Percentiles rank a stretch among this genome's conserved stretches.
These are phyloP conservation scores for Endomychus coccineus DNA, from an alignment of 2,888 invertebrate species.

Conservation along the genomic window DNA sequence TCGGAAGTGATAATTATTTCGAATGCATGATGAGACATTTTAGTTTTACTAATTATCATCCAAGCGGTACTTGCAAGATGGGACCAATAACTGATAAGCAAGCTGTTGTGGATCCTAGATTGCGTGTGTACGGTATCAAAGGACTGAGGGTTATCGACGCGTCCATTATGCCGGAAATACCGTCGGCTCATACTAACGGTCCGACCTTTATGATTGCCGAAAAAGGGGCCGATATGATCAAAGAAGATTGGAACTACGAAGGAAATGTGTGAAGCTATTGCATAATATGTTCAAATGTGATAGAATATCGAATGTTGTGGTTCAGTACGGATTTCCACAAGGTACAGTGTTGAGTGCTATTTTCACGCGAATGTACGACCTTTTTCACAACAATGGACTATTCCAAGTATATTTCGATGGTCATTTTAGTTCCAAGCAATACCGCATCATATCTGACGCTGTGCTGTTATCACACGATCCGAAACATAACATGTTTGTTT, in stretches of 20 bases:
- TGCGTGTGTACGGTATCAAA: conserved; percentile 59
- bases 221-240: conserved; percentile 66
- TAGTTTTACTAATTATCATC: conserved; percentile 64
- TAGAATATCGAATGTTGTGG: no score
- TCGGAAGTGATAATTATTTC: conserved; percentile 62
- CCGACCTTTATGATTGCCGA: conserved; percentile 77
- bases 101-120: conserved; percentile 57
- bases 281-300: no score
- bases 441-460: no score
- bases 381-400: no score
- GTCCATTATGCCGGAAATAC: conserved; percentile 71
- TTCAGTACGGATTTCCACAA: no score
- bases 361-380: no score
- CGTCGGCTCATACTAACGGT: conserved; percentile 70
- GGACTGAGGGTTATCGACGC: conserved; percentile 69
- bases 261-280: no score
- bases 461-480: no score
- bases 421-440: no score
- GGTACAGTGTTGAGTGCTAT: no score
- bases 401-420: no score
- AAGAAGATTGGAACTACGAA: conserved; percentile 44
- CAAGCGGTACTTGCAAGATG: conserved; percentile 62
- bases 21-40: conserved; percentile 60
- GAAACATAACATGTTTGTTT: no score
- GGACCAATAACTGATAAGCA: conserved; percentile 49